Base-by-base conservation (phyloP, 2,113 vertebrate species). In the Glaucomys volans region DNA sequence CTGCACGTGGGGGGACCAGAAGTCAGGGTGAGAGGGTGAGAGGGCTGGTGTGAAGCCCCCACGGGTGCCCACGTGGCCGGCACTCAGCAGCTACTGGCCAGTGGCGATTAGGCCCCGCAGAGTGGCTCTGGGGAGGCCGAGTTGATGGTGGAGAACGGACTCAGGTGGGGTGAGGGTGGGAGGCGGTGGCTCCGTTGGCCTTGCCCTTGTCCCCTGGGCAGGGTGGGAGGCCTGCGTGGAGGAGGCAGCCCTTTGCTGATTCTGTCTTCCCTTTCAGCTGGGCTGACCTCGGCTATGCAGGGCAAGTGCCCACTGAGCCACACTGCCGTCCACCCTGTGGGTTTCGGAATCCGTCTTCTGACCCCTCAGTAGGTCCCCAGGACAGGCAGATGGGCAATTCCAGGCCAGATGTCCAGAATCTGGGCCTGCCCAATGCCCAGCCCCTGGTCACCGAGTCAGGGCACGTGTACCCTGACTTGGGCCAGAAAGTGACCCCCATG, bases 321-420 rank as follows among this genome's bases (percentile, higher is more conserved):
- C 2, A 24, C 37, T 22, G 22, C 37, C 14, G 71, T 11, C 37
- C 81, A 76, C 10, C 40, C 57, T 40, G 37, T 5, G 24, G 13
- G 40, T 81, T 93, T 93, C 3, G 2, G 69, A 90, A 81, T 90
- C 28, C 67, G 26, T 12, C 40, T 80, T 32, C 67, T 57, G 57
- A 24, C n/a, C 69, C 76, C 62, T 32, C 54, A 17, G 8, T 52
- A 64, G 28, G 37, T 47, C 32, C 57, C 81, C 26, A 2, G 13
- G 30, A 13, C 30, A 35, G 28, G 17, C 47, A 67, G 47, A 42
- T 0, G 0, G 8, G 20, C 0, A 0, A 35, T 28, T 69, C 42
- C 12, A 59, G 52, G 37, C 50, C 54, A 40, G 81, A 44, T 11
- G 28, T 83, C 52, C 76, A 50, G 52, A 52, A 90, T 47, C 12